Evolutionary conservation across 1,140 invertebrate species (phyloP).

Genomic region (Uloborus diversus): DNA sequence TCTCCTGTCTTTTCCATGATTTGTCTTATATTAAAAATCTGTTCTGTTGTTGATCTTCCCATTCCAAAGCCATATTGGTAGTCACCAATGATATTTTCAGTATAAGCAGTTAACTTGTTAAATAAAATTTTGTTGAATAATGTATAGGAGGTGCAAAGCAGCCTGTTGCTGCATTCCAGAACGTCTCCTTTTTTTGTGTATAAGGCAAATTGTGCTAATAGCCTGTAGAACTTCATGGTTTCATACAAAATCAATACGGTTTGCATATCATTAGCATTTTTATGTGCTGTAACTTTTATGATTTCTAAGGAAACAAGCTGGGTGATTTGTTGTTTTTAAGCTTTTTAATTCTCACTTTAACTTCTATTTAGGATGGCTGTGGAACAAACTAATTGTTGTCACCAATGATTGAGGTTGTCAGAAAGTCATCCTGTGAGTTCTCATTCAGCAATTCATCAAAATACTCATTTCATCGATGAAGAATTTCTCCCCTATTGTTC

Average conservation of each 20-base stretch:
- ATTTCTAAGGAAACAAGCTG: background rate
- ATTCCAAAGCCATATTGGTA: background rate
- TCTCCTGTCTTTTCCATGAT: background rate
- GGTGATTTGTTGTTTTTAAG: background rate
- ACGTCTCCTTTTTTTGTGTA: background rate
- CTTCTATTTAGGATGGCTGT: slow-evolving; percentile 17
- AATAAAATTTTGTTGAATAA: background rate
- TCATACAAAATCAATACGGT: background rate
- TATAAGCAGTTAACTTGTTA: background rate
- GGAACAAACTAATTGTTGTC: slow-evolving; percentile 4
- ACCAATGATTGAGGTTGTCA: background rate
- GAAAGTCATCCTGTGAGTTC: background rate
- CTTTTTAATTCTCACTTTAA: background rate
- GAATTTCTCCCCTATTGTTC: slow-evolving; percentile 5
- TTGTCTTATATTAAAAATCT: background rate
- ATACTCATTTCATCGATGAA: background rate
- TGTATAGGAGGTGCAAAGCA: background rate
- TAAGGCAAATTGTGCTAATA: background rate
- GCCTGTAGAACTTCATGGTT: background rate
- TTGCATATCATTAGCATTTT: background rate
- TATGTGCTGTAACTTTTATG: background rate
- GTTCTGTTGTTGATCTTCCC: background rate
- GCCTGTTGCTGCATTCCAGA: background rate
- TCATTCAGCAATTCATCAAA: background rate
- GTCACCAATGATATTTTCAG: slow-evolving; percentile 3